A percentile compares a stretch with the other conserved stretches of the same genome.
phyloP scores from a whole-genome alignment of 2,113 vertebrate genomes.

The Phalacrocorax aristotelis region DNA sequence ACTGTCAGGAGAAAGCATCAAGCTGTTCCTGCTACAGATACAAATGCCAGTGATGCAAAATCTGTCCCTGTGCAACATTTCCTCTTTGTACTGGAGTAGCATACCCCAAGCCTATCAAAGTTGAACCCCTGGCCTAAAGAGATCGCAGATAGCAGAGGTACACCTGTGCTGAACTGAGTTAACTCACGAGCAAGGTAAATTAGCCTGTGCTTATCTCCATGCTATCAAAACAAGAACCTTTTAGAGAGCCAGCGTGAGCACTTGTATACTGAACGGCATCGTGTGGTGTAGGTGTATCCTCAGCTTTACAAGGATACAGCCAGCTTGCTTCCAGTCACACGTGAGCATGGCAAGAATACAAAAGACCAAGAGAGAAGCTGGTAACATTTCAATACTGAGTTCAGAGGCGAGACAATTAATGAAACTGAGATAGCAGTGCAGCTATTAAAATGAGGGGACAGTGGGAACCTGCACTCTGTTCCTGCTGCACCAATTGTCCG shows the following conservation, averaged over 20 bases:
- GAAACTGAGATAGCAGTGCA: slow-evolving; percentile 5
- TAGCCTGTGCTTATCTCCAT: not conserved
- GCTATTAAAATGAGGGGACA: slow-evolving; percentile 14
- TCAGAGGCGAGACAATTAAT: slow-evolving; percentile 42
- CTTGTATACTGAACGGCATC: not conserved
- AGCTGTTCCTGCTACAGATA: not conserved
- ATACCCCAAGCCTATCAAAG: not conserved
- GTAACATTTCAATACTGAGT: not conserved
- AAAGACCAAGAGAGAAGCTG: not conserved
- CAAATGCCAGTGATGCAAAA: not conserved
- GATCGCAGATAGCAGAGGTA: not conserved
- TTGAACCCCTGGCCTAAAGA: not conserved
- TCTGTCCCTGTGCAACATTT: not conserved
- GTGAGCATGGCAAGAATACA: not conserved
- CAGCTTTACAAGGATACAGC: not conserved
- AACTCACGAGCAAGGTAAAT: not conserved
- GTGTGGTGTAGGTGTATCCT: not conserved
- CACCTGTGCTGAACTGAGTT: not conserved
- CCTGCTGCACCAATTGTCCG: not conserved
- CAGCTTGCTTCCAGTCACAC: not conserved
- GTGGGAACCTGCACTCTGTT: slow-evolving; percentile 9
- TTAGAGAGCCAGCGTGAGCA: not conserved
- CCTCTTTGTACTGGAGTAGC: not conserved
- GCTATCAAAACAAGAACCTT: not conserved
- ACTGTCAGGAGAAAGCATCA: not conserved